Conservation (phyloP, 1,140 invertebrate species). For the Daktulosphaira vitifoliae region DNA sequence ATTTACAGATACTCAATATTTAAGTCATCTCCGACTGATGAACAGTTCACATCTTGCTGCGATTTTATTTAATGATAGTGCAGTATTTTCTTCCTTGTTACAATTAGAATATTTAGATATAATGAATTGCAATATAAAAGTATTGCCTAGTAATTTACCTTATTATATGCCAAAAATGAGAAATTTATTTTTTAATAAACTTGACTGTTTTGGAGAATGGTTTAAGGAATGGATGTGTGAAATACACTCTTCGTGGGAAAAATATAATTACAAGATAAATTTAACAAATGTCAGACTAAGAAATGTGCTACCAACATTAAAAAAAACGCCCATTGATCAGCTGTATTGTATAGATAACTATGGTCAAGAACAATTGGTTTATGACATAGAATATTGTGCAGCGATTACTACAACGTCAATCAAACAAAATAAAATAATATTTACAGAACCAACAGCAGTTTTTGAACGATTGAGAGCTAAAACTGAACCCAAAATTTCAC, state of each 20-base stretch:
- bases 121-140: not conserved
- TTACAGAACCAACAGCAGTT: not conserved
- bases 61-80: not conserved
- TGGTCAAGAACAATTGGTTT: not conserved
- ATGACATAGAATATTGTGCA: not conserved
- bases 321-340: not conserved
- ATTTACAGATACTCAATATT: conserved; percentile 15
- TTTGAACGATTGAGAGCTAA: not conserved
- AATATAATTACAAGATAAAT: not conserved
- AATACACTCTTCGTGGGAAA: not conserved
- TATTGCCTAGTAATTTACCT: not conserved
- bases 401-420: not conserved
- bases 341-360: not conserved
- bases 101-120: conserved; percentile 22
- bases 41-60: not conserved
- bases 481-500: not conserved
- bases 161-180: conserved; percentile 12
- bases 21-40: not conserved
- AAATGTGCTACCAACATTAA: not conserved
- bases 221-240: conserved; percentile 17
- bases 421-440: not conserved
- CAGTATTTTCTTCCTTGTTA: not conserved
- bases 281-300: not conserved
- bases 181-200: not conserved
- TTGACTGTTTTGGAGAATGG: not conserved